Conservation (phyloP, 2,797 vertebrate genomes). For the Salmo trutta region DNA sequence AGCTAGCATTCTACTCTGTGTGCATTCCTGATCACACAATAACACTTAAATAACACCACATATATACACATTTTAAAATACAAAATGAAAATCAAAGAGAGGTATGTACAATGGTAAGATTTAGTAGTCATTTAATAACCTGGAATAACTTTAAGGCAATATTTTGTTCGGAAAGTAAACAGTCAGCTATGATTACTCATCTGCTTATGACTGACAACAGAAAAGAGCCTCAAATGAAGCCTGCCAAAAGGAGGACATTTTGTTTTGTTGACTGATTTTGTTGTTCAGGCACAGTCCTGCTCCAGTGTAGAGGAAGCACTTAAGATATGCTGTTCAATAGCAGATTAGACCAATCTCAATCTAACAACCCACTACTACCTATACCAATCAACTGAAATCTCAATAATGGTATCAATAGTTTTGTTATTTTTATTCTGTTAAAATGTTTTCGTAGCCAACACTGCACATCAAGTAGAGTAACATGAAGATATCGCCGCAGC, state of each 20-base stretch:
- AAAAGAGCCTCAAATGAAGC: neutral
- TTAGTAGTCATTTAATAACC: conserved; percentile 61
- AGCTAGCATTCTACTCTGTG: conserved; percentile 27
- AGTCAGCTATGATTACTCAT: conserved; percentile 5
- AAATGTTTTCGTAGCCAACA: neutral
- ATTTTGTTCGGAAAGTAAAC: conserved; percentile 21
- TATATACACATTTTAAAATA: conserved; percentile 50
- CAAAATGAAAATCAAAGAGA: conserved; percentile 12
- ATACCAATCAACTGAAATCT: neutral
- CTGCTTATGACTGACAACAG: neutral
- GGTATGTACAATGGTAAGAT: conserved; percentile 54
- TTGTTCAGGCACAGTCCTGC: conserved; percentile 1
- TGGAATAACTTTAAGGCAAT: conserved; percentile 31
- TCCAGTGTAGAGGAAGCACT: neutral
- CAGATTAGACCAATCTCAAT: neutral
- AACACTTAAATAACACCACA: conserved; percentile 64
- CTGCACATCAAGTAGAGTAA: neutral
- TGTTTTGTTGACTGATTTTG: neutral
- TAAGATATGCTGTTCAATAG: neutral
- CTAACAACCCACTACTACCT: neutral
- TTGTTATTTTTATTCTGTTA: neutral
- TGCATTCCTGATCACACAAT: conserved; percentile 41
- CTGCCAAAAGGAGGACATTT: neutral
- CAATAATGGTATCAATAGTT: neutral
- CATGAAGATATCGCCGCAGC: neutral